Percentiles rank a stretch among this genome's conserved stretches.
Conservation (phyloP, 2,113 vertebrate species). For the Erythrocebus patas region DNA sequence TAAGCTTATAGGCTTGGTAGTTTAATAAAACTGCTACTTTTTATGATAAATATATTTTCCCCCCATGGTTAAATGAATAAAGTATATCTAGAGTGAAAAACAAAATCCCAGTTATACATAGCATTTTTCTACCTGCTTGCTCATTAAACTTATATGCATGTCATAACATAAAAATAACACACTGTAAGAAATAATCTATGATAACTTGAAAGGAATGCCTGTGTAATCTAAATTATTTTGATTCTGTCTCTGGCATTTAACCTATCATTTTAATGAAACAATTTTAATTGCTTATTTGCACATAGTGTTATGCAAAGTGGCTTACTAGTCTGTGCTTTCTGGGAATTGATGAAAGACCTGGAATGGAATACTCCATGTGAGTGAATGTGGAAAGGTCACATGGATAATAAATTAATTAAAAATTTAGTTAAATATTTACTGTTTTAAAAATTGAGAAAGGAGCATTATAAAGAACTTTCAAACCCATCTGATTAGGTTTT, state of each 20-base stretch:
- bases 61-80: neutral
- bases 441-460: neutral
- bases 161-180: constrained; percentile 1
- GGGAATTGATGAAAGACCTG: neutral
- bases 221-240: neutral
- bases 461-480: neutral
- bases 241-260: neutral
- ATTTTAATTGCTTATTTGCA: neutral
- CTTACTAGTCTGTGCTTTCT: neutral
- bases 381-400: neutral
- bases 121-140: constrained; percentile 17
- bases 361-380: neutral
- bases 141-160: neutral
- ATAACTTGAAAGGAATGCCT: neutral
- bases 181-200: neutral
- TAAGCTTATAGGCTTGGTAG: neutral
- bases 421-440: neutral
- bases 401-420: neutral
- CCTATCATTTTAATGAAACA: neutral
- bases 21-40: constrained; percentile 5
- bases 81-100: neutral
- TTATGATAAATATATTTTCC: neutral
- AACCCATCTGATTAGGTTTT: neutral
- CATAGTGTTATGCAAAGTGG: neutral
- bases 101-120: neutral